phyloP scores from a whole-genome alignment of 2,797 vertebrate genomes.

The Rhyacichthys aspro region DNA sequence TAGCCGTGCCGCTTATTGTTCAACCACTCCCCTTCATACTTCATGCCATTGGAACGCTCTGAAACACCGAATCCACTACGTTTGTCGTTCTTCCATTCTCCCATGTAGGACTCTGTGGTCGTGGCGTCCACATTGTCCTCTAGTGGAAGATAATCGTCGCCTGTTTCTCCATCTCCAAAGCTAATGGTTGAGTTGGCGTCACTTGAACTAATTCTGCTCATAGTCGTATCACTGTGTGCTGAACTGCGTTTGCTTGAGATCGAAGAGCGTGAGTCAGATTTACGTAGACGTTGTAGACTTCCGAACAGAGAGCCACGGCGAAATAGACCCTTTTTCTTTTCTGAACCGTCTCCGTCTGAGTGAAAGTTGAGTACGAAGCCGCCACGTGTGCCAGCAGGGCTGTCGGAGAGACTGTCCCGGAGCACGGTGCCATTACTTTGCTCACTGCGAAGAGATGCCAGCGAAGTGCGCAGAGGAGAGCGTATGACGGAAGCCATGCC shows the following conservation, averaged over 20 bases:
- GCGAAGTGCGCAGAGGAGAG: conserved; percentile 91
- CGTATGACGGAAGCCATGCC: conserved; percentile 96
- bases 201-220: conserved; percentile 95
- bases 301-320: conserved; percentile 92
- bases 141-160: conserved; percentile 84
- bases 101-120: conserved; percentile 94
- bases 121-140: conserved; percentile 96
- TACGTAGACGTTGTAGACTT: conserved; percentile 89
- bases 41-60: conserved; percentile 95
- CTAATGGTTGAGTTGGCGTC: conserved; percentile 95
- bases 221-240: conserved; percentile 89
- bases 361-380: conserved; percentile 97
- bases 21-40: conserved; percentile 94
- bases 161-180: conserved; percentile 87
- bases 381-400: conserved; percentile 89
- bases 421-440: conserved; percentile 92
- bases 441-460: conserved; percentile 92
- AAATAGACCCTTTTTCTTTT: conserved; percentile 93
- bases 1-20: conserved; percentile 95
- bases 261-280: conserved; percentile 94
- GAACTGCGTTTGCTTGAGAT: conserved; percentile 97
- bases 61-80: conserved; percentile 93
- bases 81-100: conserved; percentile 97
- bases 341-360: conserved; percentile 83
- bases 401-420: conserved; percentile 86